Conservation (phyloP, 2,888 invertebrate genomes). For the Oxyteleia sp. region DNA sequence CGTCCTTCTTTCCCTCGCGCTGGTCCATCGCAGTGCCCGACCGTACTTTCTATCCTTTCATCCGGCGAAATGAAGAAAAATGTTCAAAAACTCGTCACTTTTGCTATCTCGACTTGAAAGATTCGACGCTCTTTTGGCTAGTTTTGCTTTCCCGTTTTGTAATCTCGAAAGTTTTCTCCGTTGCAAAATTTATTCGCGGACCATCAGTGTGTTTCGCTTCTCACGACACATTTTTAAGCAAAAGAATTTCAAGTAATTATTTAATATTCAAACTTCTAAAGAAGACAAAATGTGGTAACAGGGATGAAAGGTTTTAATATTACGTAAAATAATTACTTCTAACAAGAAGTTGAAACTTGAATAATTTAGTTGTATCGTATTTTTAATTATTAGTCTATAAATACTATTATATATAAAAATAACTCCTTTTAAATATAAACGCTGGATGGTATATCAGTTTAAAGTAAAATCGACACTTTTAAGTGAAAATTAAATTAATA, state of each 20-base stretch:
- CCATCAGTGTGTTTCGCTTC: conserved; percentile 41
- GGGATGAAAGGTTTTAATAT: background rate
- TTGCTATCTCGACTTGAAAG: conserved; percentile 37
- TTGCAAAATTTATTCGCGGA: conserved; percentile 41
- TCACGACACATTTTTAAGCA: conserved; percentile 26
- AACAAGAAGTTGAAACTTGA: no score
- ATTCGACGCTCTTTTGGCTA: conserved; percentile 54
- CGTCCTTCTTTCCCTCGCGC: conserved; percentile 55
- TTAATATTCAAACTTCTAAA: conserved; percentile 18
- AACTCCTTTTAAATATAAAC: no score
- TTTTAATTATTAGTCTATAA: no score
- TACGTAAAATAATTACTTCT: conserved; percentile 2
- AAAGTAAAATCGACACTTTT: no score
- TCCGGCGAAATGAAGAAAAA: conserved; percentile 64
- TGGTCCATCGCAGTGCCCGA: conserved; percentile 32
- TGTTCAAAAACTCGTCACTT: conserved; percentile 72
- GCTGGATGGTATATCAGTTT: no score
- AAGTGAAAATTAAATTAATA: no score
- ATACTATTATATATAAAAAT: no score
- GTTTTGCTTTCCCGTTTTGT: conserved; percentile 50
- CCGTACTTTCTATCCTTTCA: conserved; percentile 60
- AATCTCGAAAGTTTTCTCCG: conserved; percentile 50
- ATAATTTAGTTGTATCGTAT: no score
- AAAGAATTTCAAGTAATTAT: conserved; percentile 29
- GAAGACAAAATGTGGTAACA: background rate